Evolutionary conservation across 2,888 invertebrate genomes (phyloP), one percentile per base, ranked within the genome.

Genomic region (Linnaemya vulpina): DNA sequence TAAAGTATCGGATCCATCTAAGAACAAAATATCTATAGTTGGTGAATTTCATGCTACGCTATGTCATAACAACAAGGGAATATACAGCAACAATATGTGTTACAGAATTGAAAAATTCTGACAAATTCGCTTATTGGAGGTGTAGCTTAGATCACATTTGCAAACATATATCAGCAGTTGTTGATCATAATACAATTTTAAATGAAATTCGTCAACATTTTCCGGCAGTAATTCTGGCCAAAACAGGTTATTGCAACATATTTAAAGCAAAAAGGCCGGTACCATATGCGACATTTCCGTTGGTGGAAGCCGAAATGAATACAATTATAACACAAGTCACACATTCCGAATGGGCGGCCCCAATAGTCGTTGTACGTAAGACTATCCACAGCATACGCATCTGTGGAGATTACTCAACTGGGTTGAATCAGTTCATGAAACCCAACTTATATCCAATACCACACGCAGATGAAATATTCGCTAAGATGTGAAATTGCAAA

Each of bases 401-500:
- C 20, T 73, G 46, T 17, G 71, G 62, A 3, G 68, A 78, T n/a
- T 78, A 78, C 17, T 70, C 62, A n/a, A n/a, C n/a, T n/a, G n/a
- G n/a, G n/a, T n/a, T n/a, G n/a, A 10, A 78, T 68, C 8, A 78
- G 20, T 71, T 53, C 15, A 70, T 78, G 62, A 53, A 71, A 71
- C 79, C 22, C 11, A 67, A 68, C 53, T 40, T 60, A 15, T 80
- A 67, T 35, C 65, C 58, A 10, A 35, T 79, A 58, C 80, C 73
- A 49, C 74, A 74, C 53, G 67, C 67, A 17, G 80, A 80, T 25
- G 67, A 80, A 60, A 80, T 80, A 25, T 80, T 80, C 30, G 67
- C 51, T 0, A 80, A 80, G 13, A 55, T 73, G 73, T n/a, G n/a
- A n/a, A n/a, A n/a, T n/a, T n/a, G 25, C 65, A 67, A 67, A 65